A percentile compares a stretch with the other conserved stretches of the same genome.
Conservation (phyloP, 2,113 vertebrate genomes). For the Lampris incognitus region DNA sequence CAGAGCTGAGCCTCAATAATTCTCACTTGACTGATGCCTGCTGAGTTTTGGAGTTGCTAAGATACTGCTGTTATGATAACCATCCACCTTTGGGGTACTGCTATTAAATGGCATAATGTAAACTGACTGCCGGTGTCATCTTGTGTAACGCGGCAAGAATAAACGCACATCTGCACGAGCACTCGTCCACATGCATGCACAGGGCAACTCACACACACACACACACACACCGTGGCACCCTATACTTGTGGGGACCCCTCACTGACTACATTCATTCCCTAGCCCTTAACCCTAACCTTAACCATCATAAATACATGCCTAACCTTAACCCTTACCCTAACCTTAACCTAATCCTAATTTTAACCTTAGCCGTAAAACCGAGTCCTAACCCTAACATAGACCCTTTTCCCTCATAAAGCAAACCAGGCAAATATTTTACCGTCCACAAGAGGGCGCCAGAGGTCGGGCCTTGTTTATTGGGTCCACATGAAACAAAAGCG, state of each 20-base stretch:
- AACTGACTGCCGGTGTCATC: constrained; percentile 67
- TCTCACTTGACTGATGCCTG: constrained; percentile 76
- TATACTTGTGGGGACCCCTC: too few relatives aligned
- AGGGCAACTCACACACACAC: constrained; percentile 11
- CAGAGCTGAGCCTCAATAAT: constrained; percentile 55
- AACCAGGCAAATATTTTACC: constrained; percentile 1
- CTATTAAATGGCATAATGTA: constrained; percentile 81
- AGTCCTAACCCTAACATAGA: too few relatives aligned
- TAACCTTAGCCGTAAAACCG: too few relatives aligned
- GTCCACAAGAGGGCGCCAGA: constrained; percentile 70
- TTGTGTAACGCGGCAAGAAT: constrained; percentile 15
- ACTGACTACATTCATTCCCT: too few relatives aligned
- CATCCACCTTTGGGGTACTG: constrained; percentile 77
- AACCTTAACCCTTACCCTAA: too few relatives aligned
- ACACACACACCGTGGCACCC: background rate
- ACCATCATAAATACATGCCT: too few relatives aligned
- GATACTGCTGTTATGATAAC: constrained; percentile 75
- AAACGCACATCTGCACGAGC: constrained; percentile 38
- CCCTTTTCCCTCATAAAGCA: too few relatives aligned
- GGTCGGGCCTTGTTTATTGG: constrained; percentile 33
- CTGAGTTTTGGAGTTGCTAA: constrained; percentile 72
- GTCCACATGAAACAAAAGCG: background rate
- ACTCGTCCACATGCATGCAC: background rate
- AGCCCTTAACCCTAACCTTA: too few relatives aligned
- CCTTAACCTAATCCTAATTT: too few relatives aligned